Base-by-base conservation (phyloP, 2,888 invertebrate genomes). In the Polylopha cassiicola region DNA sequence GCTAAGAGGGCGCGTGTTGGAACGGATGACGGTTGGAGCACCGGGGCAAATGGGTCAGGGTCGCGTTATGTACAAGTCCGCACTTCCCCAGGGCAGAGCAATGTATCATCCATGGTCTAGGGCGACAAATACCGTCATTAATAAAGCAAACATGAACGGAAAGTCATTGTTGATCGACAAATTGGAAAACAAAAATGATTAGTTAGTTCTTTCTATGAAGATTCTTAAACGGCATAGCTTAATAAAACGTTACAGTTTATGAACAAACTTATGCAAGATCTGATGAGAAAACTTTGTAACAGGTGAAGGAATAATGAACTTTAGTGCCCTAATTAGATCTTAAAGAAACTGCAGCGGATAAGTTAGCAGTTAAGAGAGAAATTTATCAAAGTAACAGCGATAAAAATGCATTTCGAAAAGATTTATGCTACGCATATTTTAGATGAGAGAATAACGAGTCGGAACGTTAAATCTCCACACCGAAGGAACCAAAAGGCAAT, bases 21-120 rank as follows among this genome's bases (percentile, higher is more conserved):
- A 61, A 65, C 55, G 52, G 61, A 56, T 62, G 63, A 67, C 67
- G 63, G 61, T 62, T 59, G 55, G 50, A 55, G 56, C 56, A 42
- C 47, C 52, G 44, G 39, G 53, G 47, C 49, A 80, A 71, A 66
- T 75, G 55, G 79, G 78, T 77, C 81, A 81, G 50, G 80, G 78
- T 67, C 71, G 55, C 34, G 54, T 61, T 64, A 64, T 61, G 59
- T 61, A 61, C 58, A 59, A 49, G 55, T 60, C 58, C 53, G 47
- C 52, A 52, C 50, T 51, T 53, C 41, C 37, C 23, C 37, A 37
- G 23, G 27, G 22, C 21, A 39, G 28, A 2, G 15, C 18, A 17
- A 23, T 18, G 23, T 24, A 34, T 20, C 15, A 16, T 37, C 23
- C 10, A 18, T 9, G 29, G 13, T n/a, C n/a, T 22, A 9, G 8